These are phyloP conservation scores for Dicrurus megarhynchus DNA, from an alignment of 2,113 vertebrate species.

Conservation along the genomic window DNA sequence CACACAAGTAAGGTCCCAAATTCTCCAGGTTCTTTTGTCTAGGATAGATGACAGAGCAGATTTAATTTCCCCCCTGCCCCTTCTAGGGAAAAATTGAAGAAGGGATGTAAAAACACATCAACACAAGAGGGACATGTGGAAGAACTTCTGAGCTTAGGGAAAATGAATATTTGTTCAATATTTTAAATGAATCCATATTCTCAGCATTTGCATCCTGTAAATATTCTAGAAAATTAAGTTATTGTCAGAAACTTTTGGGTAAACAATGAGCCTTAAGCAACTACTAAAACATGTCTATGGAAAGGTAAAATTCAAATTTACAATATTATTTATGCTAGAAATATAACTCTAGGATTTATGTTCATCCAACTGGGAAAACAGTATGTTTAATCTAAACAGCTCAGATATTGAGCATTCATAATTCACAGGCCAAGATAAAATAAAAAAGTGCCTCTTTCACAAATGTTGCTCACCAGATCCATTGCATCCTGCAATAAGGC, in stretches of 20 bases:
- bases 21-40: not conserved
- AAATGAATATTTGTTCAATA: not conserved
- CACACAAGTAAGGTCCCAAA: not conserved
- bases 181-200: not conserved
- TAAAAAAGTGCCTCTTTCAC: not conserved
- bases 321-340: not conserved
- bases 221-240: not conserved
- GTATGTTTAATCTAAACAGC: not conserved
- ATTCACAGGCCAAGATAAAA: not conserved
- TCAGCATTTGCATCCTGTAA: not conserved
- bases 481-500: not conserved
- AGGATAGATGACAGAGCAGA: not conserved
- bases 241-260: not conserved
- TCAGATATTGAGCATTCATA: not conserved
- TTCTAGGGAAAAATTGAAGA: not conserved
- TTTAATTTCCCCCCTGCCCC: fast-evolving
- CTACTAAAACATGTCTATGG: not conserved
- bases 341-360: not conserved
- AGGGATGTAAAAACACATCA: not conserved
- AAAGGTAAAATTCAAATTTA: not conserved
- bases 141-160: not conserved
- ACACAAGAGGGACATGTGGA: not conserved
- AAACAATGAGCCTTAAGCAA: not conserved
- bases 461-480: not conserved
- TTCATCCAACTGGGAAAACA: not conserved